These are phyloP conservation scores for Ceyx cyanopectus DNA, from an alignment of 2,113 vertebrate species.

Conservation along the genomic window DNA sequence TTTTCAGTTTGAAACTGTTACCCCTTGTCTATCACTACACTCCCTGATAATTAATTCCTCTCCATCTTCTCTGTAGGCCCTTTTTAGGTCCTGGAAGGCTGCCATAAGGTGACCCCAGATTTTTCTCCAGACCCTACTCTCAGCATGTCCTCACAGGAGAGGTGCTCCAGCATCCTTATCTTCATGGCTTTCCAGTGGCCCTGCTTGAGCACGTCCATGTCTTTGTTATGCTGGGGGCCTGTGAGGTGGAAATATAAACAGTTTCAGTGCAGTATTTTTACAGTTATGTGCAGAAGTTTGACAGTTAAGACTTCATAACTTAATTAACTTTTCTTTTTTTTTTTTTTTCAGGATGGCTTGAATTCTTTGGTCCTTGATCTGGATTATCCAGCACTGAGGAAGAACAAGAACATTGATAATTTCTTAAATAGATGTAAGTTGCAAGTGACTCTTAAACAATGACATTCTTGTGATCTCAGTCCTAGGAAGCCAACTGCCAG, in stretches of 20 bases:
- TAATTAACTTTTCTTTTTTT: slow-evolving; percentile 6
- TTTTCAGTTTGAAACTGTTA: neutral
- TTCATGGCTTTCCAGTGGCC: neutral
- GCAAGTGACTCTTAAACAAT: slow-evolving; percentile 67
- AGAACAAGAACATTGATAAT: slow-evolving; percentile 99
- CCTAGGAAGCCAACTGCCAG: neutral
- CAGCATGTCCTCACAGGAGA: neutral
- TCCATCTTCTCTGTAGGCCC: neutral
- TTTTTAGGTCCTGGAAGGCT: neutral
- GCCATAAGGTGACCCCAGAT: neutral
- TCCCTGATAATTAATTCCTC: neutral
- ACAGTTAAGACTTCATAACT: slow-evolving; percentile 46
- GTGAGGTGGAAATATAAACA: neutral
- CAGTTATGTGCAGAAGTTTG: neutral
- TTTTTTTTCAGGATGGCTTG: slow-evolving; percentile 87
- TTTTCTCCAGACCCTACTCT: neutral
- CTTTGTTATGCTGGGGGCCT: neutral
- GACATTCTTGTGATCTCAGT: neutral
- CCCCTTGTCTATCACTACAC: neutral
- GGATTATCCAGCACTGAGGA: slow-evolving; percentile 96
- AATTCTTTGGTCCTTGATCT: slow-evolving; percentile 96
- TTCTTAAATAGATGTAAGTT: slow-evolving; percentile 98
- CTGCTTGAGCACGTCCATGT: neutral
- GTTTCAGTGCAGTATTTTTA: neutral
- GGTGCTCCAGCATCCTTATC: neutral